Evolutionary conservation across 1,140 invertebrate genomes (phyloP).

Genomic region (Drusus annulatus): DNA sequence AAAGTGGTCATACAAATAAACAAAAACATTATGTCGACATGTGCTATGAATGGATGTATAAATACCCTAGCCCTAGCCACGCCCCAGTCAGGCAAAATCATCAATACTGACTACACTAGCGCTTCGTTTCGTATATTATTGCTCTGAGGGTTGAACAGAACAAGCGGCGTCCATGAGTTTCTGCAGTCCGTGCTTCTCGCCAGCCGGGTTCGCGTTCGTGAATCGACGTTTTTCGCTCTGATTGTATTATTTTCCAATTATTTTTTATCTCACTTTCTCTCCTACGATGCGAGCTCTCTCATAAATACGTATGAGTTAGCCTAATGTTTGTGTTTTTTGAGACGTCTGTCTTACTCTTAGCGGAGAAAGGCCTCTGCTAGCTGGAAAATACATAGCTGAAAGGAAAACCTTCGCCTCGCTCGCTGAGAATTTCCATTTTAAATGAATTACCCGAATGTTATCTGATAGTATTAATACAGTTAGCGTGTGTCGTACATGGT

Average conservation of each 20-base stretch:
- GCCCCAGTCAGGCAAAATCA: too few relatives aligned
- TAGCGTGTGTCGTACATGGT: too few relatives aligned
- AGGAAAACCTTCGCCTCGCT: constrained; percentile 15
- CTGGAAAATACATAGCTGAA: constrained; percentile 14
- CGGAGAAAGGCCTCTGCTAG: constrained; percentile 24
- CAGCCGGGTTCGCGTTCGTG: constrained; percentile 29
- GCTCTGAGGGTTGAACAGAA: too few relatives aligned
- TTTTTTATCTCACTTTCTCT: constrained; percentile 55
- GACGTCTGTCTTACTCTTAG: constrained; percentile 1
- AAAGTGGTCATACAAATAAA: too few relatives aligned
- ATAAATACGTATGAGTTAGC: constrained; percentile 43
- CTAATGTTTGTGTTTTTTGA: constrained; percentile 36
- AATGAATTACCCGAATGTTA: neutral
- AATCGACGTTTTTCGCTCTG: constrained; percentile 53
- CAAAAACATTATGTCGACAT: too few relatives aligned
- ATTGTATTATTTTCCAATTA: constrained; percentile 54
- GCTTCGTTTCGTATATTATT: too few relatives aligned
- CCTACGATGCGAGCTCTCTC: constrained; percentile 45
- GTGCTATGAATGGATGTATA: too few relatives aligned
- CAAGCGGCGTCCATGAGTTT: too few relatives aligned
- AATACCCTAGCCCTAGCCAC: too few relatives aligned
- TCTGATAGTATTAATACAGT: too few relatives aligned
- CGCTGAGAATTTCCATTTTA: constrained; percentile 4
- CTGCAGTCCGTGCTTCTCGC: neutral
- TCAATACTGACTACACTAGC: too few relatives aligned